These are phyloP conservation scores for Semicossyphus pulcher DNA, from an alignment of 2,113 vertebrate genomes.

Conservation along the genomic window DNA sequence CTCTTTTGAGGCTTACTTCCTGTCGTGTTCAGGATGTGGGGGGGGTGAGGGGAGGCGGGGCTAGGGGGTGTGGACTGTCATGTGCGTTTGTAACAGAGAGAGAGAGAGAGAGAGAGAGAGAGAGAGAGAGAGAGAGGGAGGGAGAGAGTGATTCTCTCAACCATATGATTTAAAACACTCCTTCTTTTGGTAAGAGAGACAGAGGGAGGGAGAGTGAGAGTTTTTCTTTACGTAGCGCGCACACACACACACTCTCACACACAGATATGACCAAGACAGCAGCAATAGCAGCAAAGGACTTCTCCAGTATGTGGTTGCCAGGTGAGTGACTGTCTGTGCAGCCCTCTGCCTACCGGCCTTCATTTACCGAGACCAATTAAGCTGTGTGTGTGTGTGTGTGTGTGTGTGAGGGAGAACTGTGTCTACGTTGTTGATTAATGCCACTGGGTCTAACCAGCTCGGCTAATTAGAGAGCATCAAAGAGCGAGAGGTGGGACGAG, in stretches of 20 bases:
- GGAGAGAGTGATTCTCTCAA: conserved; percentile 62
- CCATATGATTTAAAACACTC: conserved; percentile 74
- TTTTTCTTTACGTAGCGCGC: conserved; percentile 59
- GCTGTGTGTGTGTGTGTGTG: conserved; percentile 57
- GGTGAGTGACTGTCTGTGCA: conserved; percentile 80
- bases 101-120: conserved; percentile 50
- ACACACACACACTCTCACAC: conserved; percentile 52
- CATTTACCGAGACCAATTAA: conserved; percentile 72
- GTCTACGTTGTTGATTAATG: conserved; percentile 71
- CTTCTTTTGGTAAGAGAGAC: conserved; percentile 61
- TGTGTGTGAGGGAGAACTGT: conserved; percentile 28
- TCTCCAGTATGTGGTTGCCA: conserved; percentile 84
- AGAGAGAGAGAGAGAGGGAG: conserved; percentile 48
- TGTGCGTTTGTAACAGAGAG: conserved; percentile 40
- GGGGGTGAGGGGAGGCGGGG: conserved; percentile 77
- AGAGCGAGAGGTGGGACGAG: conserved; percentile 54
- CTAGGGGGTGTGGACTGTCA: conserved; percentile 62
- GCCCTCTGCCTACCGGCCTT: conserved; percentile 57
- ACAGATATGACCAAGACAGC: conserved; percentile 80
- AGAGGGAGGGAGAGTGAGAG: conserved; percentile 55
- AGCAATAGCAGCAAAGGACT: conserved; percentile 82
- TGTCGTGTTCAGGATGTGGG: conserved; percentile 74
- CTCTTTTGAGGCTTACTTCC: conserved; percentile 66
- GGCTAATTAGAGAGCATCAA: conserved; percentile 78
- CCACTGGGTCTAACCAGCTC: conserved; percentile 69